phyloP scores from a whole-genome alignment of 2,888 invertebrate genomes.

The Drosophila acutilabella region DNA sequence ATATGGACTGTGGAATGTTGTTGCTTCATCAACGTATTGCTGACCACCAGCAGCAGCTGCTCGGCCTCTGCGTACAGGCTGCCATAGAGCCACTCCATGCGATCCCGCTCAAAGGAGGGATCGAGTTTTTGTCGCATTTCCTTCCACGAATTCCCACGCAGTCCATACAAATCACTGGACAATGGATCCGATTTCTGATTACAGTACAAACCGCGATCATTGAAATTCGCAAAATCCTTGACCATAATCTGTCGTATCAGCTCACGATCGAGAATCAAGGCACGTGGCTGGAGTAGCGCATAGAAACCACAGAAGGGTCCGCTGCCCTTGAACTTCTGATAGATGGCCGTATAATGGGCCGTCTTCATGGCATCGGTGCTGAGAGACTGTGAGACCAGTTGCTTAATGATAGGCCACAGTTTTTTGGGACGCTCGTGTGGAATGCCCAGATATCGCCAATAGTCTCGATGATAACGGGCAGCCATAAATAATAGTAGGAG shows the following conservation, averaged over 20 bases:
- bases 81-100: conserved; percentile 80
- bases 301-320: conserved; percentile 83
- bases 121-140: conserved; percentile 84
- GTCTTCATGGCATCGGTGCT: conserved; percentile 65
- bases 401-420: conserved; percentile 68
- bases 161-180: conserved; percentile 84
- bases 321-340: conserved; percentile 77
- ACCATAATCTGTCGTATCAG: conserved; percentile 82
- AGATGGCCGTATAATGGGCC: conserved; percentile 70
- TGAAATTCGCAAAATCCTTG: conserved; percentile 84
- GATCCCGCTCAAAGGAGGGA: conserved; percentile 81
- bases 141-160: conserved; percentile 84
- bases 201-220: conserved; percentile 83
- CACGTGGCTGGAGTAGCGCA: conserved; percentile 75
- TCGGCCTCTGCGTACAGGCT: conserved; percentile 66
- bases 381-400: conserved; percentile 55
- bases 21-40: conserved; percentile 66
- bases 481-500: conserved; percentile 63
- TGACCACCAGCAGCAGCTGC: conserved; percentile 59
- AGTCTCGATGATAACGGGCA: conserved; percentile 77
- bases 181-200: conserved; percentile 84
- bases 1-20: conserved; percentile 71
- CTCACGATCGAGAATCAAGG: conserved; percentile 81
- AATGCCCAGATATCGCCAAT: conserved; percentile 79
- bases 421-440: conserved; percentile 79